phyloP scores from a whole-genome alignment of 2,888 invertebrate genomes.

The Monoplex corrugatus region DNA sequence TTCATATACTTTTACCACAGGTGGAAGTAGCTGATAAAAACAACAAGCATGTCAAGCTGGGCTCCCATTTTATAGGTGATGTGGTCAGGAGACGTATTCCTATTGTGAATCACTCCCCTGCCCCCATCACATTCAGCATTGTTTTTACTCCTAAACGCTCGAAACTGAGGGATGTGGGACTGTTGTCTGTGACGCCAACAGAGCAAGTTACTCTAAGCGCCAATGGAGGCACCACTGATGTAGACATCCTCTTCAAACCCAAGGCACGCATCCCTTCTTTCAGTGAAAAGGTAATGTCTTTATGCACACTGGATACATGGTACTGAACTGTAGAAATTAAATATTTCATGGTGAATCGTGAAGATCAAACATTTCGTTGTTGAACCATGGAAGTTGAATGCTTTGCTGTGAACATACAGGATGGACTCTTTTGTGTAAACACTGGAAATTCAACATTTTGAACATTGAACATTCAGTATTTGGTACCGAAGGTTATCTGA shows the following conservation, averaged over 20 bases:
- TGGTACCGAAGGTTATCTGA: too few species aligned
- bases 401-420: too few species aligned
- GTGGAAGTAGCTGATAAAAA: constrained; percentile 79
- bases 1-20: too few species aligned
- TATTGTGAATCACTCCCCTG: constrained; percentile 80
- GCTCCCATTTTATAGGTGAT: constrained; percentile 77
- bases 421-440: too few species aligned
- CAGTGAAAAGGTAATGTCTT: constrained; percentile 80
- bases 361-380: too few species aligned
- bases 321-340: too few species aligned
- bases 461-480: too few species aligned
- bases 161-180: constrained; percentile 72
- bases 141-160: constrained; percentile 75
- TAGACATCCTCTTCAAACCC: constrained; percentile 80
- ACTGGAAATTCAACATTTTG: too few species aligned
- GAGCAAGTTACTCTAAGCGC: constrained; percentile 74
- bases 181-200: constrained; percentile 73
- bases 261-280: constrained; percentile 79
- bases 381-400: too few species aligned
- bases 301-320: too few species aligned
- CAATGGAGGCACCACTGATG: constrained; percentile 75
- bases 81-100: constrained; percentile 75
- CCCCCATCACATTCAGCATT: constrained; percentile 79
- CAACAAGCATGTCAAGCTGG: constrained; percentile 79
- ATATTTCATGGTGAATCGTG: too few species aligned